A percentile compares a stretch with the other conserved stretches of the same genome.
Evolutionary conservation across 2,888 invertebrate genomes (phyloP).

Genomic region (Biston betularia): DNA sequence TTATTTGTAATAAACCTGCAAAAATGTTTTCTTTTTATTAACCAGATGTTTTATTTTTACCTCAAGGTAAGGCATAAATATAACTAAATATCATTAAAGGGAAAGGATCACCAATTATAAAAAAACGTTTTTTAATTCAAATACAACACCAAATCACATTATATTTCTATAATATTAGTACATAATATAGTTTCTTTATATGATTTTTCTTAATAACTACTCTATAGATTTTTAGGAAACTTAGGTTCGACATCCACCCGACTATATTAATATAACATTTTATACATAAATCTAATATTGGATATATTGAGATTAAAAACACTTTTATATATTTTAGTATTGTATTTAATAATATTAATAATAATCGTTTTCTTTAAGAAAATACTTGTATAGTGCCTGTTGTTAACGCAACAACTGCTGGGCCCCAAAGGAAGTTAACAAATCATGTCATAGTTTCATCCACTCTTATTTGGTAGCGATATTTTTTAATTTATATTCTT

Average conservation of each 20-base stretch:
- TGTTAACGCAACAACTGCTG: slow-evolving; percentile 58
- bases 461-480: slow-evolving; percentile 65
- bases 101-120: slow-evolving; percentile 81
- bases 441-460: slow-evolving; percentile 45
- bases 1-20: slow-evolving; percentile 39
- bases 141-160: slow-evolving; percentile 86
- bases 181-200: slow-evolving; percentile 78
- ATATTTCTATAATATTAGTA: slow-evolving; percentile 84
- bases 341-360: slow-evolving; percentile 67
- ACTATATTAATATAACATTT: slow-evolving; percentile 25
- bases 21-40: slow-evolving; percentile 3
- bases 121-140: slow-evolving; percentile 84
- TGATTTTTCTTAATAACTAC: slow-evolving; percentile 67
- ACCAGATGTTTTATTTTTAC: background rate
- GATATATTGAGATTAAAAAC: slow-evolving; percentile 66
- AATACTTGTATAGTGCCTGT: slow-evolving; percentile 69
- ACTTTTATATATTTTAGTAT: slow-evolving; percentile 56
- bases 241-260: slow-evolving; percentile 52
- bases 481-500: slow-evolving; percentile 66
- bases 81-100: slow-evolving; percentile 56
- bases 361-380: slow-evolving; percentile 65
- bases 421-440: slow-evolving; percentile 71
- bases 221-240: slow-evolving; percentile 66
- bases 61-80: slow-evolving; percentile 34
- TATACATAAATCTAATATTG: slow-evolving; percentile 50